Evolutionary conservation across 1,140 invertebrate genomes (phyloP).

Genomic region (Drosophila melanogaster): Release_6_plus_ISO1_MT NC_004354.4:20846001-20846500

Average conservation of each 20-base stretch:
- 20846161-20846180: conserved; percentile 39
- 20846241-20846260: neutral
- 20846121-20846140: neutral
- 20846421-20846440: too few species aligned
- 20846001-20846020: conserved; percentile 61
- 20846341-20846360: too few species aligned
- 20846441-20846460: too few species aligned
- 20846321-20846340: too few species aligned
- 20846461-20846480: too few species aligned
- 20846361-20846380: too few species aligned
- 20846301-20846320: too few species aligned
- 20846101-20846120: conserved; percentile 24
- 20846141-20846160: neutral
- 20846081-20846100: conserved; percentile 54
- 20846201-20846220: conserved; percentile 23
- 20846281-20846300: too few species aligned
- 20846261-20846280: too few species aligned
- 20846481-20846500: neutral
- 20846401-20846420: too few species aligned
- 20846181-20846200: conserved; percentile 60
- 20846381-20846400: too few species aligned
- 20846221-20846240: neutral
- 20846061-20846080: conserved; percentile 58
- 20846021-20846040: conserved; percentile 27
- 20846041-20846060: neutral